Conservation (phyloP, 2,888 invertebrate genomes). For the Hydrotaea cyrtoneurina region DNA sequence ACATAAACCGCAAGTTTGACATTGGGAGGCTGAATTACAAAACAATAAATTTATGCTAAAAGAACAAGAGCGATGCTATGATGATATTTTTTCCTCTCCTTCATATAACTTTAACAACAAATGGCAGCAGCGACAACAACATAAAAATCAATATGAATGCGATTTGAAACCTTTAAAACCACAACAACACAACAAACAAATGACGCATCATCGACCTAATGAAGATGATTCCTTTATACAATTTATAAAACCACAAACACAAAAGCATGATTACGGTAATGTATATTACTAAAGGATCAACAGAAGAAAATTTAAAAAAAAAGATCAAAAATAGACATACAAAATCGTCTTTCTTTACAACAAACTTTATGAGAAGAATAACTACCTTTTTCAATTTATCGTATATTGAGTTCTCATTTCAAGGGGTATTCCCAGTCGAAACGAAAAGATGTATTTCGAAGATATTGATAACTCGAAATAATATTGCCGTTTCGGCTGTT, state of each 20-base stretch:
- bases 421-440: background rate
- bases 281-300: slow-evolving; percentile 55
- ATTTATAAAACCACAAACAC: slow-evolving; percentile 28
- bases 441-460: background rate
- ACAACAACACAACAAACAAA: slow-evolving; percentile 16
- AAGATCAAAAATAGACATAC: slow-evolving; percentile 13
- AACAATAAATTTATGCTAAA: slow-evolving; percentile 60
- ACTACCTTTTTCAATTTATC: slow-evolving; percentile 16
- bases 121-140: slow-evolving; percentile 62
- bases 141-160: slow-evolving; percentile 59
- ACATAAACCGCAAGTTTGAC: slow-evolving; percentile 84
- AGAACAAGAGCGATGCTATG: slow-evolving; percentile 48
- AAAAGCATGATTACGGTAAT: slow-evolving; percentile 56
- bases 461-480: background rate
- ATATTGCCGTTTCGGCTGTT: background rate
- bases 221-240: slow-evolving; percentile 52
- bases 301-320: background rate
- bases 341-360: background rate
- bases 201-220: slow-evolving; percentile 10
- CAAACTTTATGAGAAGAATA: background rate
- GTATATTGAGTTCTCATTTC: slow-evolving; percentile 5
- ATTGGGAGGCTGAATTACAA: slow-evolving; percentile 80
- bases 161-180: slow-evolving; percentile 52
- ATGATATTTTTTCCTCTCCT: slow-evolving; percentile 55
- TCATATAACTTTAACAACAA: slow-evolving; percentile 55